phyloP scores from a whole-genome alignment of 1,140 invertebrate genomes.

The Glossosoma conforme region DNA sequence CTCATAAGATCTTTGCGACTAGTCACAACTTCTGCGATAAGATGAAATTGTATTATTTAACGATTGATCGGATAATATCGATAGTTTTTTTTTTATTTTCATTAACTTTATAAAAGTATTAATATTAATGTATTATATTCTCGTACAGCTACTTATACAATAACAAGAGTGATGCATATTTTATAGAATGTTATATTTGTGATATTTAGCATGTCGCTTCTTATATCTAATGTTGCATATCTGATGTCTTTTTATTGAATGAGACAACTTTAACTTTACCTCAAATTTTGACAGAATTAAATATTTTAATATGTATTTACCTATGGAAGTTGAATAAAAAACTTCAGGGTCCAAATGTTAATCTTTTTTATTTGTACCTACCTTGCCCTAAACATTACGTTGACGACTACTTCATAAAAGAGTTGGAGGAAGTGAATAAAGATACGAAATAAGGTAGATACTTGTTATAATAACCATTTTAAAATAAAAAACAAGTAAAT shows the following conservation, averaged over 20 bases:
- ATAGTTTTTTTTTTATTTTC: too few relatives aligned
- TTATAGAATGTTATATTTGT: constrained; percentile 19
- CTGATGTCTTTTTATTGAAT: background rate
- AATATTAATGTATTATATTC: constrained; percentile 1
- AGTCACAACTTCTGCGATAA: too few relatives aligned
- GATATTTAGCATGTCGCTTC: constrained; percentile 12
- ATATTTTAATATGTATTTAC: constrained; percentile 16
- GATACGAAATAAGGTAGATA: too few relatives aligned
- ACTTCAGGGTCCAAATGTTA: constrained; percentile 3
- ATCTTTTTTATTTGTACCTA: background rate
- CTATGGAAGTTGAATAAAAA: constrained; percentile 2
- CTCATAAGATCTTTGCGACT: too few relatives aligned
- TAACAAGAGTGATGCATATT: constrained; percentile 7
- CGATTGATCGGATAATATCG: too few relatives aligned
- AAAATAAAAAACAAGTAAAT: too few relatives aligned
- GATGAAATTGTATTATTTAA: too few relatives aligned
- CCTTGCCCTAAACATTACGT: background rate
- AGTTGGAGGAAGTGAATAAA: too few relatives aligned
- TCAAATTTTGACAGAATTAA: constrained; percentile 9
- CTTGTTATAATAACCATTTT: too few relatives aligned
- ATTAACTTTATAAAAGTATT: constrained; percentile 2
- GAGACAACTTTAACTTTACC: constrained; percentile 9
- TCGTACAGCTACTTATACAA: constrained; percentile 3
- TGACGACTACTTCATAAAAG: too few relatives aligned
- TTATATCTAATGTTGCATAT: constrained; percentile 5